Evolutionary conservation across 2,888 invertebrate species (phyloP).

Genomic region (Horisme vitalbata): DNA sequence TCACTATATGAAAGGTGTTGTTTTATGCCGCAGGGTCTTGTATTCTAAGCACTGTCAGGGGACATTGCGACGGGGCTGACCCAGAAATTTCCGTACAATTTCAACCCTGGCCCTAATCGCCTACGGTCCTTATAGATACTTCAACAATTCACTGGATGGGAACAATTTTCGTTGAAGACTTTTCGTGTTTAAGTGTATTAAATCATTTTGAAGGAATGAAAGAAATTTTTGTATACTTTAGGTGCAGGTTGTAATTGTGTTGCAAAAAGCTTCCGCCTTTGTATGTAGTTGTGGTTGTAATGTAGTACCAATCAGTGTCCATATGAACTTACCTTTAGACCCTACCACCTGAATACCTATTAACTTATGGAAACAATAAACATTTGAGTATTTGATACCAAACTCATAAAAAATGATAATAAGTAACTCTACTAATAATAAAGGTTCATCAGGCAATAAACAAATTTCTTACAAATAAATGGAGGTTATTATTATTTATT

Average conservation of each 20-base stretch:
- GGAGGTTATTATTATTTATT: too few relatives aligned
- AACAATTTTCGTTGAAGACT: constrained; percentile 24
- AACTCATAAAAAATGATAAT: too few relatives aligned
- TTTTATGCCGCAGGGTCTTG: constrained; percentile 16
- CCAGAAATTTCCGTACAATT: constrained; percentile 30
- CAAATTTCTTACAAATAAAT: too few relatives aligned
- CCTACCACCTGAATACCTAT: too few relatives aligned
- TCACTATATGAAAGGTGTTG: constrained; percentile 6
- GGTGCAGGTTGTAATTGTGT: neutral
- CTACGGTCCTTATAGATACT: constrained; percentile 27
- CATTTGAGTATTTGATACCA: too few relatives aligned
- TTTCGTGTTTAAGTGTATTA: neutral
- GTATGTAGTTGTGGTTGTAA: too few relatives aligned
- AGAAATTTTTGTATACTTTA: neutral
- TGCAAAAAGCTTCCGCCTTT: too few relatives aligned
- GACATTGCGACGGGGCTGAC: constrained; percentile 27
- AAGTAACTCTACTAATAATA: too few relatives aligned
- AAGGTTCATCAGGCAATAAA: too few relatives aligned
- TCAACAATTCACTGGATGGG: constrained; percentile 26
- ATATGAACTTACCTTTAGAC: too few relatives aligned
- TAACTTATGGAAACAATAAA: too few relatives aligned
- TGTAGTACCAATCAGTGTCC: too few relatives aligned
- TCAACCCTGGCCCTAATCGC: constrained; percentile 33
- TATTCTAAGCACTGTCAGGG: constrained; percentile 32
- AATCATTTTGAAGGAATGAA: neutral